phyloP scores from a whole-genome alignment of 2,888 invertebrate species.

The Zaprionus obscuricornis region DNA sequence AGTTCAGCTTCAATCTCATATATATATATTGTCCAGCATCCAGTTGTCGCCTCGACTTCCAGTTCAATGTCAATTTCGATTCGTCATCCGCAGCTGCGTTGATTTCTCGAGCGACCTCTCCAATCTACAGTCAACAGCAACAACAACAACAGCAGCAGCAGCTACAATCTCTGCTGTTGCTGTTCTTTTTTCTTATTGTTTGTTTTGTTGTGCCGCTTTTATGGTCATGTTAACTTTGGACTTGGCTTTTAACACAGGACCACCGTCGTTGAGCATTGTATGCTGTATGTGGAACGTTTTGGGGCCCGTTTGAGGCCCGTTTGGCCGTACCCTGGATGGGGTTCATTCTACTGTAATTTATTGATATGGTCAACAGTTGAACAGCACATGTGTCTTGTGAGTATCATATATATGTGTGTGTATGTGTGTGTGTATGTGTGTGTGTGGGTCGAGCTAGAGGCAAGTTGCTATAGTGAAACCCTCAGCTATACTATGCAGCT shows the following conservation, averaged over 20 bases:
- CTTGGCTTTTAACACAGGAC: constrained; percentile 77
- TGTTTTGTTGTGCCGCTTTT: constrained; percentile 65
- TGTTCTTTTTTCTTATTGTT: constrained; percentile 41
- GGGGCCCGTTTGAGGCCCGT: too few relatives aligned
- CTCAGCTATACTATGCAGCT: constrained; percentile 47
- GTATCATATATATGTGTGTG: constrained; percentile 16
- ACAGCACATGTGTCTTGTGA: background rate
- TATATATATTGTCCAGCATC: constrained; percentile 38
- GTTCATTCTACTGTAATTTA: constrained; percentile 77
- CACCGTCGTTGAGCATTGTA: constrained; percentile 62
- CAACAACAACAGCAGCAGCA: background rate
- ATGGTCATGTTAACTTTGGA: constrained; percentile 77
- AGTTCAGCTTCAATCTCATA: too few relatives aligned
- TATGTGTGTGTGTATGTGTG: constrained; percentile 18
- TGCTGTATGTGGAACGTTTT: constrained; percentile 7
- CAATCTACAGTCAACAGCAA: constrained; percentile 32
- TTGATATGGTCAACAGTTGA: constrained; percentile 52
- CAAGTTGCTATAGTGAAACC: constrained; percentile 46
- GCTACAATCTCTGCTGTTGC: constrained; percentile 9
- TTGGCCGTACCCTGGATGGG: constrained; percentile 37
- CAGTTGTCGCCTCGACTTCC: constrained; percentile 53
- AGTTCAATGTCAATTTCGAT: constrained; percentile 82
- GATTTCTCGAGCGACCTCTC: constrained; percentile 74
- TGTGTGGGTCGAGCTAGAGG: constrained; percentile 51
- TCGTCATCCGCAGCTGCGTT: constrained; percentile 82